Evolutionary conservation across 2,797 vertebrate genomes (phyloP).

Genomic region (Manis crassicaudata): DNA sequence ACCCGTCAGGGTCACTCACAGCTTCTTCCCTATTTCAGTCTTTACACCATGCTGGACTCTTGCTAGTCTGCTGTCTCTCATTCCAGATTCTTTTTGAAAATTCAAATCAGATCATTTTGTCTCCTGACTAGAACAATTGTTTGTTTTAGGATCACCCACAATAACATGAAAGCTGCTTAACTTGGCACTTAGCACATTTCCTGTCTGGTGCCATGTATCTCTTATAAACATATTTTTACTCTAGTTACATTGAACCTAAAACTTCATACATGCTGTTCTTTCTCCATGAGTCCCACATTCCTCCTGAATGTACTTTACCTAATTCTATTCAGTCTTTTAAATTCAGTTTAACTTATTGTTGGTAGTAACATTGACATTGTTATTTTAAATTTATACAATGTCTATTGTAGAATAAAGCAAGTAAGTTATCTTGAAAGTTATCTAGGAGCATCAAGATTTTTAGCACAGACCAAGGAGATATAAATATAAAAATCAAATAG

Average conservation of each 20-base stretch:
- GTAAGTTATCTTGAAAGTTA: background rate
- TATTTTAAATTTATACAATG: background rate
- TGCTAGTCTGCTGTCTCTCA: background rate
- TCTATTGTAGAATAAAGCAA: background rate
- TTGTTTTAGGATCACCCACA: background rate
- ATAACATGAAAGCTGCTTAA: background rate
- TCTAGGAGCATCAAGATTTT: background rate
- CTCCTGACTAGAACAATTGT: background rate
- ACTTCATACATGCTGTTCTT: background rate
- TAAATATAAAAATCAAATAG: background rate
- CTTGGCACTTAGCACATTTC: background rate
- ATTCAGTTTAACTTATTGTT: background rate
- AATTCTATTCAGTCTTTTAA: background rate
- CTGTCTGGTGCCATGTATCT: background rate
- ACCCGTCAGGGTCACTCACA: background rate
- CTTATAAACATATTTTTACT: background rate
- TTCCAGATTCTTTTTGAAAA: background rate
- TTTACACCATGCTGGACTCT: background rate
- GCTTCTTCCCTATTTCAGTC: background rate
- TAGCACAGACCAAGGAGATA: background rate
- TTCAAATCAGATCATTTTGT: constrained; percentile 1
- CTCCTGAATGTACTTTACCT: background rate
- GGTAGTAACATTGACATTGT: background rate
- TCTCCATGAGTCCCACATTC: background rate
- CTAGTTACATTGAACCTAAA: background rate